Percentiles rank a stretch among this genome's conserved stretches.
Evolutionary conservation across 2,888 invertebrate genomes (phyloP).

Genomic region (Pristionchus entomophagus): DNA sequence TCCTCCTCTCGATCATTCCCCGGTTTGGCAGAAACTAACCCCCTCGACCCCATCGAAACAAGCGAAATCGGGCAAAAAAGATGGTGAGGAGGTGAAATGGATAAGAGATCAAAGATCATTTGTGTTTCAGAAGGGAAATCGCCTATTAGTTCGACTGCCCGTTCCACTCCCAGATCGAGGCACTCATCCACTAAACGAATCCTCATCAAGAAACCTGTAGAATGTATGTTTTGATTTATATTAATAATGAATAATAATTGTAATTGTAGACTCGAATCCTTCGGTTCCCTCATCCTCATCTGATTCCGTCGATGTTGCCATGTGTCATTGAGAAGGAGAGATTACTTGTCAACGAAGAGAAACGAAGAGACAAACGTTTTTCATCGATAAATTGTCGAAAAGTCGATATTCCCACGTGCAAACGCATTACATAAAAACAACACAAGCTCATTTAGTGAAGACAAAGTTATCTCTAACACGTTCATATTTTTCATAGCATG

Average conservation of each 20-base stretch:
- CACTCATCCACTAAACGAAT: conserved; percentile 14
- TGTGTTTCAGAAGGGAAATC: neutral
- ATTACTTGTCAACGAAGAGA: neutral
- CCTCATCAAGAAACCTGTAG: neutral
- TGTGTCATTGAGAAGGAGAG: conserved; percentile 14
- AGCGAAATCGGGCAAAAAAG: neutral
- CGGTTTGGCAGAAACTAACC: neutral
- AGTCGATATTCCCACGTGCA: too few relatives aligned
- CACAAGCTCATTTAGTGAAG: too few relatives aligned
- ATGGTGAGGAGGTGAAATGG: neutral
- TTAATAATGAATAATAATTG: neutral
- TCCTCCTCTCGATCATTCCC: neutral
- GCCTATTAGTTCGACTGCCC: neutral
- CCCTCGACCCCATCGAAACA: neutral
- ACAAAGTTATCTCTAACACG: too few relatives aligned
- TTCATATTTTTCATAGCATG: too few relatives aligned
- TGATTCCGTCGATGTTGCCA: neutral
- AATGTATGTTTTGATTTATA: neutral
- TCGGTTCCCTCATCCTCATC: neutral
- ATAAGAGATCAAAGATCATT: neutral
- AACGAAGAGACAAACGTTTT: conserved; percentile 20
- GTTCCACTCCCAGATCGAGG: neutral
- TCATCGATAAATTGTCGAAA: conserved; percentile 25
- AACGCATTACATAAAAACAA: too few relatives aligned
- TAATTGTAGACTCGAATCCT: neutral